Conservation (phyloP, 2,888 invertebrate genomes). For the Oscheius sp. region DNA sequence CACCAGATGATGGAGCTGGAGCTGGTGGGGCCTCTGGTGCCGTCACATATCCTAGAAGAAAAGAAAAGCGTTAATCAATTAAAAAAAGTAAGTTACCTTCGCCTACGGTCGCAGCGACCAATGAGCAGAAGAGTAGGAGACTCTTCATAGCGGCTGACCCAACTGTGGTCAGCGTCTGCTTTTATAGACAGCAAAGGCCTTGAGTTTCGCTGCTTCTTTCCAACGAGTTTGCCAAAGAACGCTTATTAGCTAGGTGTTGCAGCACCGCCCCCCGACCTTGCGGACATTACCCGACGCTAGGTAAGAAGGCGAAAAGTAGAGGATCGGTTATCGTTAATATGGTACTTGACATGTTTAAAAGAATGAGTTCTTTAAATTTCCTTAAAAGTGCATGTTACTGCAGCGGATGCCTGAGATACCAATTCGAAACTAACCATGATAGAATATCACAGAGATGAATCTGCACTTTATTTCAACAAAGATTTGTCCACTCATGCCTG, state of each 20-base stretch:
- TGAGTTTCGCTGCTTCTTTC: slow-evolving; percentile 35
- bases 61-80: not conserved
- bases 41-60: not conserved
- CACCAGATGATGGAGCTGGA: not conserved
- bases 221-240: slow-evolving; percentile 34
- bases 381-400: too few species aligned
- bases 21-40: not conserved
- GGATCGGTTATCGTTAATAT: too few species aligned
- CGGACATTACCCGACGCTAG: not conserved
- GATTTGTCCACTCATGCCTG: too few species aligned
- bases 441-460: too few species aligned
- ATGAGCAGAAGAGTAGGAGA: slow-evolving; percentile 24
- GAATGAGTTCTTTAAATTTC: too few species aligned
- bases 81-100: not conserved
- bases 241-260: slow-evolving; percentile 34
- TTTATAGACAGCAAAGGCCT: slow-evolving; percentile 30
- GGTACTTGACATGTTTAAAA: too few species aligned
- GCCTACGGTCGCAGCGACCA: slow-evolving; percentile 9
- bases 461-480: too few species aligned
- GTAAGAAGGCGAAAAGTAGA: not conserved
- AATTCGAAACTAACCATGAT: too few species aligned
- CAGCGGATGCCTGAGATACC: too few species aligned
- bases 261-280: slow-evolving; percentile 36
- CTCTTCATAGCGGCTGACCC: slow-evolving; percentile 24
- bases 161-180: not conserved